A percentile compares a stretch with the other conserved stretches of the same genome.
Evolutionary conservation across 2,888 invertebrate genomes (phyloP).

Genomic region (Microplitis deprimator): DNA sequence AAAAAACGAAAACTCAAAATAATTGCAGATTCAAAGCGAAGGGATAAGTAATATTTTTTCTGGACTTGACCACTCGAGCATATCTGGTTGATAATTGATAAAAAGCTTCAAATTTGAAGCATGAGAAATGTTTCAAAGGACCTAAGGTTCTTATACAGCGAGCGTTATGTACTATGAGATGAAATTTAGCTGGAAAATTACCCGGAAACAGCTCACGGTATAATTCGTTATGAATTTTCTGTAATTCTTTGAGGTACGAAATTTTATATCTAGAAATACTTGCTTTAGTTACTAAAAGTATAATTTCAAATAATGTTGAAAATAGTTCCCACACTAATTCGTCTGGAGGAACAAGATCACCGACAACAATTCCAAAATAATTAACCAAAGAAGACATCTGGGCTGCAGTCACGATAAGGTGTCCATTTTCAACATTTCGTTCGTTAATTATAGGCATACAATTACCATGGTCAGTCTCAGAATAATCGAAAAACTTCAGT

Average conservation of each 20-base stretch:
- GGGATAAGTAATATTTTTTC: neutral
- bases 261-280: neutral
- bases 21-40: neutral
- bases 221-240: neutral
- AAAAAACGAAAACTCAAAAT: neutral
- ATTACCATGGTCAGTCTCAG: conserved; percentile 36
- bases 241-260: neutral
- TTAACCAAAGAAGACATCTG: conserved; percentile 22
- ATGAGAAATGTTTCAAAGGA: neutral
- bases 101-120: conserved; percentile 6
- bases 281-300: neutral
- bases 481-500: conserved; percentile 37
- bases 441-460: conserved; percentile 25
- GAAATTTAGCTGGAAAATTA: neutral
- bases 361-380: conserved; percentile 43
- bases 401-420: conserved; percentile 40
- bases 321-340: conserved; percentile 38
- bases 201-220: neutral
- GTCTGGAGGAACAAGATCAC: conserved; percentile 36
- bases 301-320: neutral
- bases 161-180: neutral
- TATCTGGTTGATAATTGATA: neutral
- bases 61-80: neutral
- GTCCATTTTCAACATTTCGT: conserved; percentile 26
- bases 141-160: neutral